These are phyloP conservation scores for Noctua janthe DNA, from an alignment of 2,888 invertebrate genomes.

Conservation along the genomic window DNA sequence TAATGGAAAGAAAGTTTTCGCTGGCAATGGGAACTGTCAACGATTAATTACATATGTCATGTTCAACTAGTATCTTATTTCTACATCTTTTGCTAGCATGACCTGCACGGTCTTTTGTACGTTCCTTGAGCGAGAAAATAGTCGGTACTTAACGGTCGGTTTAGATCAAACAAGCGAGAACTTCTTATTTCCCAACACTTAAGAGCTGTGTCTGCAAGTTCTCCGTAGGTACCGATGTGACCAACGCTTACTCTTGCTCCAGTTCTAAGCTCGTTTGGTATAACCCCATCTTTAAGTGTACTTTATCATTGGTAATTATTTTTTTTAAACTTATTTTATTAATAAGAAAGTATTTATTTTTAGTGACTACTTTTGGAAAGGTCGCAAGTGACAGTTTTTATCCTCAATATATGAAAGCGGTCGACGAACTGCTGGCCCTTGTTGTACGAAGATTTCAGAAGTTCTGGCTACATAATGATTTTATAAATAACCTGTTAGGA, in stretches of 20 bases:
- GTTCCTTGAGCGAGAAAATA: neutral
- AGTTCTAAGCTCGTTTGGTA: neutral
- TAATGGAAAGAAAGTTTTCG: too few relatives aligned
- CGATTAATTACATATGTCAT: too few relatives aligned
- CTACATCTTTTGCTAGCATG: too few relatives aligned
- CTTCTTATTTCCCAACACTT: too few relatives aligned
- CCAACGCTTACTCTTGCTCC: neutral
- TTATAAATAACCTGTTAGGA: neutral
- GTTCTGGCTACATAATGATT: slow-evolving; percentile 17
- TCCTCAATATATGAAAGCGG: slow-evolving; percentile 8
- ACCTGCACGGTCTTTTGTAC: neutral
- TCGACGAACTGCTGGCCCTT: neutral
- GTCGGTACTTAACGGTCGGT: neutral
- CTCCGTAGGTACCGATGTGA: neutral
- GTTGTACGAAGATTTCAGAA: neutral
- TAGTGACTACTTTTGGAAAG: slow-evolving; percentile 27
- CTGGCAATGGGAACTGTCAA: neutral
- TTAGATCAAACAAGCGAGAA: too few relatives aligned
- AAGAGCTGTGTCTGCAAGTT: neutral
- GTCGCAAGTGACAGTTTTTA: neutral
- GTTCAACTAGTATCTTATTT: too few relatives aligned
- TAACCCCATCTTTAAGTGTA: neutral
- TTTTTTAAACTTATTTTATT: neutral
- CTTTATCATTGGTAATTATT: neutral
- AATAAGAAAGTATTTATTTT: neutral